These are phyloP conservation scores for Ectemnius lituratus DNA, from an alignment of 2,888 invertebrate genomes.

Conservation along the genomic window DNA sequence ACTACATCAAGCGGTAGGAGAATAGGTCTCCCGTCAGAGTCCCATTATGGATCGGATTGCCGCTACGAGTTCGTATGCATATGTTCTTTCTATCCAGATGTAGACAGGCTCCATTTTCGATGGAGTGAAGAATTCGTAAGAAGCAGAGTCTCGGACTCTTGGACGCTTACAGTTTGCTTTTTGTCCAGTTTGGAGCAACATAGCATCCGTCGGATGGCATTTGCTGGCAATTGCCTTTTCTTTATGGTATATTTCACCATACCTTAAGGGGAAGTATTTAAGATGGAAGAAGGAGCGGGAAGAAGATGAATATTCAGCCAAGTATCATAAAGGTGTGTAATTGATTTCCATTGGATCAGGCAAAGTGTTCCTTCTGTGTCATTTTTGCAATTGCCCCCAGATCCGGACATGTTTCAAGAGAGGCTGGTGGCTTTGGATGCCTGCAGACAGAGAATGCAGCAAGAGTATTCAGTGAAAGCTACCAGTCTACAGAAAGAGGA, in stretches of 20 bases:
- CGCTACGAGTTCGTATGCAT: too few relatives aligned
- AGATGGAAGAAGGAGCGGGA: slow-evolving; percentile 71
- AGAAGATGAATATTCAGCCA: slow-evolving; percentile 76
- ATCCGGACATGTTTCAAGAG: slow-evolving; percentile 76
- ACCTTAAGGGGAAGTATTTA: slow-evolving; percentile 69
- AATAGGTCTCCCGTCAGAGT: too few relatives aligned
- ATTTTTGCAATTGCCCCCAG: slow-evolving; percentile 61
- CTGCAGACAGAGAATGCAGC: slow-evolving; percentile 76
- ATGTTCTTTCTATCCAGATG: too few relatives aligned
- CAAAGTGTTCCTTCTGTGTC: too few relatives aligned
- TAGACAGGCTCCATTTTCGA: too few relatives aligned
- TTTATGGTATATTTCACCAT: slow-evolving; percentile 71
- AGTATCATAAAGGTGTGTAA: slow-evolving; percentile 78
- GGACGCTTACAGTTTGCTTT: background rate
- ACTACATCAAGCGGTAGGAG: too few relatives aligned
- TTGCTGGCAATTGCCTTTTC: slow-evolving; percentile 66
- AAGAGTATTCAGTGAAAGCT: slow-evolving; percentile 70
- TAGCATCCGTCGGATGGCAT: slow-evolving; percentile 76
- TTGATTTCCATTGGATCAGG: background rate
- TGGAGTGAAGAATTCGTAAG: too few relatives aligned
- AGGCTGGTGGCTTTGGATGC: slow-evolving; percentile 74
- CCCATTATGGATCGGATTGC: too few relatives aligned
- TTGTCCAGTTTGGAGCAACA: slow-evolving; percentile 53
- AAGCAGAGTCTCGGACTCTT: too few relatives aligned
- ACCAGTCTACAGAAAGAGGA: background rate